A percentile compares a stretch with the other conserved stretches of the same genome.
phyloP scores from a whole-genome alignment of 2,888 invertebrate genomes.

The Trachelus stipa region DNA sequence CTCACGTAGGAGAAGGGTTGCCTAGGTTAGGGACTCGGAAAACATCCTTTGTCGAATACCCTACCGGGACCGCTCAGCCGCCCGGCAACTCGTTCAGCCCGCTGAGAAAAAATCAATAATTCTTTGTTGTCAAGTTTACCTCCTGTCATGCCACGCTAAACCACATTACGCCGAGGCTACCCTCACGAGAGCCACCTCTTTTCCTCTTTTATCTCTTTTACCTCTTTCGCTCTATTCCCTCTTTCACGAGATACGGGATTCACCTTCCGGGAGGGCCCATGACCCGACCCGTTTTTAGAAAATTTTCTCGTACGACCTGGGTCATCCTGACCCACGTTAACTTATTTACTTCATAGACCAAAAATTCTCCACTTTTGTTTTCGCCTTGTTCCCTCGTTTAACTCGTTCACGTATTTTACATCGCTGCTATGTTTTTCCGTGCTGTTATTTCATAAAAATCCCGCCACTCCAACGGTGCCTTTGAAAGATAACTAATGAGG shows the following conservation, averaged over 20 bases:
- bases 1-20: slow-evolving; percentile 60
- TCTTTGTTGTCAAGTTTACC: slow-evolving; percentile 64
- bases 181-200: slow-evolving; percentile 23
- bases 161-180: slow-evolving; percentile 44
- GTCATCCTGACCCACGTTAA: background rate
- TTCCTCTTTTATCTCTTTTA: slow-evolving; percentile 28
- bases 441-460: background rate
- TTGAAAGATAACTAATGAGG: background rate
- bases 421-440: background rate
- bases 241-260: background rate
- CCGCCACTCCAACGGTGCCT: background rate
- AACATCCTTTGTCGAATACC: slow-evolving; percentile 66
- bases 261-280: background rate
- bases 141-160: slow-evolving; percentile 59
- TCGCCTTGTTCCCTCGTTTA: background rate
- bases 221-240: background rate
- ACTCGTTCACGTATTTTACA: background rate
- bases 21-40: slow-evolving; percentile 66
- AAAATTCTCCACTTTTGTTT: background rate
- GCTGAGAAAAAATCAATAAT: slow-evolving; percentile 64
- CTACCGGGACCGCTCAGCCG: slow-evolving; percentile 63
- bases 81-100: slow-evolving; percentile 62
- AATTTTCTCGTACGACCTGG: background rate
- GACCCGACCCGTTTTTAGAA: background rate
- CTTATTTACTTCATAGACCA: background rate